Evolutionary conservation across 1,140 invertebrate species (phyloP).

Genomic region (Pachyrhynchus sulphureomaculatus): DNA sequence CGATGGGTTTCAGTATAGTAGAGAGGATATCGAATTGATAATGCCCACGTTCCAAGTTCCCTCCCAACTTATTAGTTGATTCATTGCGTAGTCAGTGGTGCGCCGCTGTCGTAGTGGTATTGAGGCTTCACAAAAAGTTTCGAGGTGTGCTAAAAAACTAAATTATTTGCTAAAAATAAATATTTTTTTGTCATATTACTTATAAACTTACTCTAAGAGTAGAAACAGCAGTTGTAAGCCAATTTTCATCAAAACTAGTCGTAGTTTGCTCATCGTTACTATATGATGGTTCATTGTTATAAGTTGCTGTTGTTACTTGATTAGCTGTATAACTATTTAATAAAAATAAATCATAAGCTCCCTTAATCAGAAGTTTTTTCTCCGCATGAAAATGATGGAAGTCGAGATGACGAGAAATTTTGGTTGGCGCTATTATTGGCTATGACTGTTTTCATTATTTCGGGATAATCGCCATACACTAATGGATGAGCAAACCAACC

Average conservation of each 20-base stretch:
- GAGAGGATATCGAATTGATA: too few species aligned
- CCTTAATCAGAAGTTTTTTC: conserved; percentile 60
- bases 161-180: too few species aligned
- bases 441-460: conserved; percentile 59
- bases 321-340: conserved; percentile 9
- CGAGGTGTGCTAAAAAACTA: too few species aligned
- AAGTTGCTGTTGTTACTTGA: not conserved
- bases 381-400: conserved; percentile 44
- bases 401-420: conserved; percentile 57
- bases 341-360: conserved; percentile 15
- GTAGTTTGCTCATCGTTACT: conserved; percentile 10
- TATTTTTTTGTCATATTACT: too few species aligned
- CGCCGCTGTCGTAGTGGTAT: too few species aligned
- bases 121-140: not conserved
- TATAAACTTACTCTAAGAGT: not conserved
- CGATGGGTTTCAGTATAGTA: too few species aligned
- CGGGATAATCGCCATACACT: conserved; percentile 64
- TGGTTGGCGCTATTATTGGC: conserved; percentile 58
- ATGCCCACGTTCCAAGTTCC: too few species aligned
- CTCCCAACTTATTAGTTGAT: too few species aligned
- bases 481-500: conserved; percentile 66
- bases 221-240: not conserved
- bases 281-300: conserved; percentile 3
- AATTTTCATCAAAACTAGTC: not conserved
- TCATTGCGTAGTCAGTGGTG: too few species aligned